Evolutionary conservation across 2,888 invertebrate species (phyloP).

Genomic region (Apoda limacodes): DNA sequence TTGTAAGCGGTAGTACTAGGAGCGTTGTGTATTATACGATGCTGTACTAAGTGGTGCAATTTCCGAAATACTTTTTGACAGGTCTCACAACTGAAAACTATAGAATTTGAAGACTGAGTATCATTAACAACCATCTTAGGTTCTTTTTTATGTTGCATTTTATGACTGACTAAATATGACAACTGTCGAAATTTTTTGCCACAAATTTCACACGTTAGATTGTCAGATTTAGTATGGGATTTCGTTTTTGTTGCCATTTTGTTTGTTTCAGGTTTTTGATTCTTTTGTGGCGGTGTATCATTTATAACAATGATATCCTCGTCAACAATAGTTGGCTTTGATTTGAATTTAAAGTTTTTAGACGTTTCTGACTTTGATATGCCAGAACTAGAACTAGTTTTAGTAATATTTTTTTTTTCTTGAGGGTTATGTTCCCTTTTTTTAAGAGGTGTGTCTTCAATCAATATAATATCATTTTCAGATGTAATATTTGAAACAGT

Average conservation of each 20-base stretch:
- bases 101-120: constrained; percentile 30
- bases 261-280: constrained; percentile 28
- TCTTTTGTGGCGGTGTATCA: no score
- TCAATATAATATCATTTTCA: constrained; percentile 39
- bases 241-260: constrained; percentile 27
- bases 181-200: constrained; percentile 59
- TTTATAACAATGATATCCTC: neutral
- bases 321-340: neutral
- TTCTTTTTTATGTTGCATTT: constrained; percentile 42
- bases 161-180: constrained; percentile 56
- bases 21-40: constrained; percentile 50
- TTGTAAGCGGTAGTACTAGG: constrained; percentile 26
- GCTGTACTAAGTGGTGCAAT: constrained; percentile 60
- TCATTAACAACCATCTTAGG: constrained; percentile 23
- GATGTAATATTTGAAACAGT: constrained; percentile 25
- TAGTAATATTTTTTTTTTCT: no score
- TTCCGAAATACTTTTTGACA: constrained; percentile 62
- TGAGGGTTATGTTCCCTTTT: constrained; percentile 26
- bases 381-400: no score
- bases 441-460: constrained; percentile 42
- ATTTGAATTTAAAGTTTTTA: no score
- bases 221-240: constrained; percentile 24
- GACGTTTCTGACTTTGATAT: no score
- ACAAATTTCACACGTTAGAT: constrained; percentile 54
- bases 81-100: constrained; percentile 53